A percentile compares a stretch with the other conserved stretches of the same genome.
Evolutionary conservation across 2,888 invertebrate genomes (phyloP).

Genomic region (Himalopsyche tibetana): DNA sequence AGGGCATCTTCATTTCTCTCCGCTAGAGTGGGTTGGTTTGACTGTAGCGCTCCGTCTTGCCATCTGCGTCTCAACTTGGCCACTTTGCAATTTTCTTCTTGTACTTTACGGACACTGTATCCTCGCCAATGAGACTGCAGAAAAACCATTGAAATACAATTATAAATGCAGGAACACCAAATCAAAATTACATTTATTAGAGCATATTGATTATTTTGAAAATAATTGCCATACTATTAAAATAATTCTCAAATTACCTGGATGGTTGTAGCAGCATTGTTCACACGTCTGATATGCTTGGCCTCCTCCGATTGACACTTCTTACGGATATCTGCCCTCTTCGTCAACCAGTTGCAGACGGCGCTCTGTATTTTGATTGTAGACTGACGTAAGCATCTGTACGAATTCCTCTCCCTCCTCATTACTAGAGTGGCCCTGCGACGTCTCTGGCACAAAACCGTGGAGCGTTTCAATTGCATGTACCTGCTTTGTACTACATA

Average conservation of each 20-base stretch:
- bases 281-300: background rate
- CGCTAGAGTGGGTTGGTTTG: slow-evolving; percentile 71
- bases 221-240: no score
- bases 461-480: slow-evolving; percentile 63
- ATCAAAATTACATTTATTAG: no score
- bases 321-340: slow-evolving; percentile 57
- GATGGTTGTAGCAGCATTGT: slow-evolving; percentile 79
- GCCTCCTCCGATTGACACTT: slow-evolving; percentile 60
- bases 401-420: slow-evolving; percentile 53
- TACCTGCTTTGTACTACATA: slow-evolving; percentile 63
- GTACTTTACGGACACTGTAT: slow-evolving; percentile 70
- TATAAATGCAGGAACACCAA: background rate
- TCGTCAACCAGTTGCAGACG: slow-evolving; percentile 65
- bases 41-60: slow-evolving; percentile 72
- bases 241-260: slow-evolving; percentile 73
- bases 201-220: no score
- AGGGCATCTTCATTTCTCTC: slow-evolving; percentile 74
- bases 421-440: slow-evolving; percentile 53
- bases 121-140: slow-evolving; percentile 72
- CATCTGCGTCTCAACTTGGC: slow-evolving; percentile 71
- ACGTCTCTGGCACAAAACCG: slow-evolving; percentile 58
- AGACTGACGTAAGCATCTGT: slow-evolving; percentile 56
- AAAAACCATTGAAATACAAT: slow-evolving; percentile 69
- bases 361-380: slow-evolving; percentile 66
- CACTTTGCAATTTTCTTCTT: slow-evolving; percentile 68